Evolutionary conservation across 2,888 invertebrate genomes (phyloP), one percentile per base, ranked within the genome.

Genomic region (Galeruca laticollis): DNA sequence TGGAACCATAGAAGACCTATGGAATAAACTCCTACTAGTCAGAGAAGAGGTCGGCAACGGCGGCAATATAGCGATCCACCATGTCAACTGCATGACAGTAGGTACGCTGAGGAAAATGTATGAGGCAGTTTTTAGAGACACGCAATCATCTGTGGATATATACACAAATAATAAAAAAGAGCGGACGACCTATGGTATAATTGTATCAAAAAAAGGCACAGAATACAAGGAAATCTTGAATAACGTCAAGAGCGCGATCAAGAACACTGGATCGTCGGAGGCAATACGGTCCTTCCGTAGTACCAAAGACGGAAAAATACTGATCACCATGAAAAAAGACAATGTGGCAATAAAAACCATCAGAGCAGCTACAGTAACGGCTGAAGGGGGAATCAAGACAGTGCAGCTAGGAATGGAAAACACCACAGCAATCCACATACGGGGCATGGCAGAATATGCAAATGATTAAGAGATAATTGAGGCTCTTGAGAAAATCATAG

Each of bases 301-400:
- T 8, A 63, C 68, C 6, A 69, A n/a, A 20, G 68, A 62, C 6
- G 68, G 68, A 0, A 69, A 59, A 10, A 49, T 63, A 9, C 51
- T 69, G 1, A 8, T 63, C 2, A 69, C 68, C 9, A 33, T 52
- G 26, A 59, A 63, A 11, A 62, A 49, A n/a, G 26, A 68, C 9
- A 33, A 60, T 1, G 37, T 33, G 31, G 57, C 65, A 6, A 35
- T 63, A 13, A 33, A 21, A 21, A 31, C 18, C 1, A 37, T 65
- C 56, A 21, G 31, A n/a, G 52, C 15, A 31, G 56, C 56, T 13
- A 26, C 57, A 31, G 21, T 20, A 2, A 51, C 51, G 3, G 1
- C 52, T 6, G 31, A 65, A 31, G 15, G 9, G 9, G 31, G 35
- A 20, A 11, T 61, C 0, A 61, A 54, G 13, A 15, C n/a, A 4